Evolutionary conservation across 1,140 invertebrate species (phyloP), one percentile per base, ranked within the genome.

Genomic region (Ceratina calcarata): DNA sequence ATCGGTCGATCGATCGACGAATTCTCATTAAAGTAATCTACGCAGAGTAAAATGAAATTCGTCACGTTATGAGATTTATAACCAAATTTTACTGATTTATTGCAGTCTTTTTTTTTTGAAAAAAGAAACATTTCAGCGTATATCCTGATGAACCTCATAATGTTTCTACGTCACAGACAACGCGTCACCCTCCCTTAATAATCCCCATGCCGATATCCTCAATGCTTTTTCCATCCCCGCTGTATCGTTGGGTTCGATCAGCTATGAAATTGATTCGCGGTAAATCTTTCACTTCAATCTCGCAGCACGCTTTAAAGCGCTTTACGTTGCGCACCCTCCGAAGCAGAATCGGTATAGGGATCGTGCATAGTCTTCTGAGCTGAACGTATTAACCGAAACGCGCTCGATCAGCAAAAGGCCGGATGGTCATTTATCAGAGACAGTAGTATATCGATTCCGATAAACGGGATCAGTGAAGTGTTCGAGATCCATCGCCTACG

Each of bases 361-460:
- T 71, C 18, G 16, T 1, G 37, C 18, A 45, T 37, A 45, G 61
- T 66, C 62, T 58, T 60, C 12, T 18, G 70, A 45, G 62, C 37
- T 45, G 37, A 45, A 10, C 22, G 67, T 45, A 74, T 79, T 67
- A 79, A 16, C 24, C 27, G 53, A 51, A 66, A 79, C 71, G 22
- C 60, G 18, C 12, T 10, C 37, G 61, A 22, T 65, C 22, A n/a
- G 53, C 58, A 58, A 22, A 66, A 65, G 61, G 62, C 12, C 20
- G 78, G 45, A 64, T 67, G 71, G 37, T 61, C 70, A 61, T 79
- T 79, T 53, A 73, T 79, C 71, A 73, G 78, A 15, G 49, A 74
- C 53, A 66, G 22, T 51, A 61, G 71, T 20, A 32, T 49, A 73
- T 58, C 61, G 70, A 67, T 67, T 3, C n/a, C 12, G 78, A 79